Base-by-base conservation (phyloP, 2,797 vertebrate genomes). In the Chelmon rostratus region DNA sequence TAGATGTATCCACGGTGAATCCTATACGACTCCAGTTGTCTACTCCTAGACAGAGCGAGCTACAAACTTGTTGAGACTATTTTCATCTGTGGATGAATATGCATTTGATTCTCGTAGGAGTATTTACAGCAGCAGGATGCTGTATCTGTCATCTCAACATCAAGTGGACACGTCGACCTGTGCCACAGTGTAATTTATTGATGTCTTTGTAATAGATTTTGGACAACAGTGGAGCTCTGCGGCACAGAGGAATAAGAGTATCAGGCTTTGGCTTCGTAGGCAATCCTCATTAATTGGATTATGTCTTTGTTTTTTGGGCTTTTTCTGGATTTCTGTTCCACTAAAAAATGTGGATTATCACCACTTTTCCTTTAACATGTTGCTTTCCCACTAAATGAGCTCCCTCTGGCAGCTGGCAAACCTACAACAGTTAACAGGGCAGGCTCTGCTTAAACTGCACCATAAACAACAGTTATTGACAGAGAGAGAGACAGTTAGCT, bases 391-490 rank as follows among this genome's bases (percentile, higher is more conserved):
- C 13, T 33, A 52, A 50, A 58, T 57, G 3, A 38, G 2, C 42
- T n/a, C 35, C 25, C 5, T 21, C 12, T 28, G 56, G 31, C 40
- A 15, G 33, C 28, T 58, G 53, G 23, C n/a, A 42, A 33, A 50
- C 53, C 46, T 46, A 33, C 44, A 37, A 19, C 37, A 66, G 11
- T 59, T 49, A 33, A 52, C 7, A 31, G 23, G 46, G 6, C 12
- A 6, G 28, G 23, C 42, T 71, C 37, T 16, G 18, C 61, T 33
- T 9, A 19, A 33, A 9, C 31, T n/a, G 10, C 64, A 44, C 6
- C 54, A 4, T 31, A 31, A 31, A 54, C 37, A 25, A 2, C 33
- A n/a, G 37, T 53, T 56, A 78, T 75, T 75, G 33, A 38, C 31
- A 65, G 40, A 8, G n/a, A n/a, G n/a, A n/a, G n/a, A n/a, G n/a